Base-by-base conservation (phyloP, 2,888 invertebrate species). In the Gnatocerus cornutus region DNA sequence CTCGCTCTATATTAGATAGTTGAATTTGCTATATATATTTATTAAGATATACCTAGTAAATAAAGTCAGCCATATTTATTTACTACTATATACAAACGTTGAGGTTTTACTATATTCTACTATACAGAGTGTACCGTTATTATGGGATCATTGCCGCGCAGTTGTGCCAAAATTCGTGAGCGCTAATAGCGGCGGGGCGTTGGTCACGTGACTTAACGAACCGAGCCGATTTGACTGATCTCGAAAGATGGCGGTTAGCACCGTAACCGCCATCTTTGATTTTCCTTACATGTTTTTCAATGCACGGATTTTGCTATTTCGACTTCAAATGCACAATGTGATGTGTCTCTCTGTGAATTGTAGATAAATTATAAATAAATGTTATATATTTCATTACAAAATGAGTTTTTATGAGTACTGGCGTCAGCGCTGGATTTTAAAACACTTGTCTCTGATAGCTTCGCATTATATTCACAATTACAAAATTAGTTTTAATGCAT, bases 11-110 rank as follows among this genome's bases (percentile, higher is more conserved):
- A 50, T 9, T 41, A 41, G 10, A 12, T 41, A 41, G 41, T 41
- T 12, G n/a, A 33, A 41, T 41, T 10, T 13, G 41, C 10, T 41
- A 41, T 5, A 7, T 41, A 13, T 41, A 41, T 41, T 12, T 10
- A 41, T 12, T 6, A 53, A 1, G 7, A 33, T 41, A 29, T 63
- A n/a, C n/a, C n/a, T n/a, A 59, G 69, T 69, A 62, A 66, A 70
- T 71, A 71, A 71, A 71, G 16, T n/a, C 71, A 71, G 71, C 70
- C 70, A 67, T 52, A 30, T 70, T 70, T 70, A 70, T 70, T 67
- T 67, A 63, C 70, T 70, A 56, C 50, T 12, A 50, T 52, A 50
- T 43, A 65, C 59, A 52, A 67, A 67, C n/a, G 64, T 53, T 55
- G 48, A 53, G n/a, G 30, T n/a, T 56, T n/a, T 21, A 21, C 21